A percentile compares a stretch with the other conserved stretches of the same genome.
phyloP scores from a whole-genome alignment of 2,113 vertebrate species.

The Maccullochella peelii region DNA sequence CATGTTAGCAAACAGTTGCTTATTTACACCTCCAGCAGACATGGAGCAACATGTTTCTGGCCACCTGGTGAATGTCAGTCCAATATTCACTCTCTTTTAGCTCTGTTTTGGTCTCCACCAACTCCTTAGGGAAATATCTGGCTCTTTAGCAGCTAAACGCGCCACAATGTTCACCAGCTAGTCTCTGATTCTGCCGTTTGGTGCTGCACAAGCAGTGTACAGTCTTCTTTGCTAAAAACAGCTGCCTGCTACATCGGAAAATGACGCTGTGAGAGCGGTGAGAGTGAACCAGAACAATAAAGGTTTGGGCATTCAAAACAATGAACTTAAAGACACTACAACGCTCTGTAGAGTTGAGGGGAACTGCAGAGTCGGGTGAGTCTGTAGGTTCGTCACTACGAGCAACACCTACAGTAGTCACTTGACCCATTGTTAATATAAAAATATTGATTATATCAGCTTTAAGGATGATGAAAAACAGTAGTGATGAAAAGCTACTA shows the following conservation, averaged over 20 bases:
- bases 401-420: background rate
- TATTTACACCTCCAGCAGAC: background rate
- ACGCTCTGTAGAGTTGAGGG: background rate
- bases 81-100: background rate
- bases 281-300: no score
- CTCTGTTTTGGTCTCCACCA: background rate
- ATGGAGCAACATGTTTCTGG: background rate
- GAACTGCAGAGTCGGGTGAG: background rate
- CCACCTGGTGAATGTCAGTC: background rate
- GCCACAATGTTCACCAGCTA: background rate
- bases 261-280: background rate
- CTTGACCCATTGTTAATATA: background rate
- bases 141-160: background rate
- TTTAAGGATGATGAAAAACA: background rate
- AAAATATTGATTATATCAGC: background rate
- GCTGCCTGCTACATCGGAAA: background rate
- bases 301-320: no score
- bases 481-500: background rate
- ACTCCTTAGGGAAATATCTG: background rate
- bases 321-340: background rate
- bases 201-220: no score
- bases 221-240: background rate
- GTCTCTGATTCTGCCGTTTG: background rate
- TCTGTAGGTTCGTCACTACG: background rate
- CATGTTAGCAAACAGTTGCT: background rate